Conservation (phyloP, 2,113 vertebrate genomes). For the Pedionomus torquatus region DNA sequence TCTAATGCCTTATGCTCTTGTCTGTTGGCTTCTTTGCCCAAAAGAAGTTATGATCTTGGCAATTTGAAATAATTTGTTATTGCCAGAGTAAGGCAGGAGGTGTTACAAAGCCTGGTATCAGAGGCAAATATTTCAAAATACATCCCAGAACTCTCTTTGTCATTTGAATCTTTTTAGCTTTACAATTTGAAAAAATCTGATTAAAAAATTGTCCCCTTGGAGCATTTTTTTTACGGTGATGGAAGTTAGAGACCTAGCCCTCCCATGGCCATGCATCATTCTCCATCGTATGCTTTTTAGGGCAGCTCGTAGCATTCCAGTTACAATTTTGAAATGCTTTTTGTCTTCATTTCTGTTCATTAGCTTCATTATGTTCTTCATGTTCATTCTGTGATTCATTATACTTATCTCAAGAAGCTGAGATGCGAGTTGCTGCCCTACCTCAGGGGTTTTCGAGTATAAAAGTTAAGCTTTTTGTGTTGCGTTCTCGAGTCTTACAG, state of each 20-base stretch:
- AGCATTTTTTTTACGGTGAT: not conserved
- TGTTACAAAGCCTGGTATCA: not conserved
- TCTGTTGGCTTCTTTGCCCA: not conserved
- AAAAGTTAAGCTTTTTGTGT: constrained; percentile 15
- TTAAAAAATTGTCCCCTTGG: not conserved
- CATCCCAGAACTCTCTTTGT: not conserved
- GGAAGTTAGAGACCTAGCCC: not conserved
- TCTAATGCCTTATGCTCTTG: not conserved
- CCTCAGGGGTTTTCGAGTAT: not conserved
- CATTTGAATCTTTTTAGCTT: not conserved
- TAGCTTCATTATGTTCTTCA: not conserved
- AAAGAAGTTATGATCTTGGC: not conserved
- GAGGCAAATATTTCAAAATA: not conserved
- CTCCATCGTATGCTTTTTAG: not conserved
- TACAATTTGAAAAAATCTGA: not conserved
- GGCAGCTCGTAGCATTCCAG: not conserved
- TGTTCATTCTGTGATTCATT: constrained; percentile 11
- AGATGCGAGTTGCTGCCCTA: not conserved
- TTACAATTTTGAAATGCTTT: not conserved
- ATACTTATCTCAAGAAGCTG: constrained; percentile 9
- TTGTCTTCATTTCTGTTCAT: not conserved
- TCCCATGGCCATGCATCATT: not conserved
- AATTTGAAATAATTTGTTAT: not conserved
- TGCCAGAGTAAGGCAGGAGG: not conserved
- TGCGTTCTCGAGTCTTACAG: not conserved